A percentile compares a stretch with the other conserved stretches of the same genome.
Evolutionary conservation across 2,797 vertebrate species (phyloP).

Genomic region (Phoxinus dragarum): DNA sequence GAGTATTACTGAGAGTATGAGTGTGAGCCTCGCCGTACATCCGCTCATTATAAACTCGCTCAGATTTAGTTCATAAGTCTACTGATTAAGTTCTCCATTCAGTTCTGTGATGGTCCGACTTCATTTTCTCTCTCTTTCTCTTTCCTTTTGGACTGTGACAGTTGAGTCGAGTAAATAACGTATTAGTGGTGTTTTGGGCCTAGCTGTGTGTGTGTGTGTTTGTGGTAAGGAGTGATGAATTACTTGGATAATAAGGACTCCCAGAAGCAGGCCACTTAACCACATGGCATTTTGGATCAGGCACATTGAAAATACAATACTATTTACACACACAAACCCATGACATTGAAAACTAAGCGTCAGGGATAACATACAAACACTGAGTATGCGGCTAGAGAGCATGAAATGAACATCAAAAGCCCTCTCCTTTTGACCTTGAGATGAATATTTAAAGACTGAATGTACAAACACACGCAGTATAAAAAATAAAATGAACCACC

Average conservation of each 20-base stretch:
- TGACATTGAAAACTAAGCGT: constrained; percentile 22
- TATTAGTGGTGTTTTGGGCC: constrained; percentile 53
- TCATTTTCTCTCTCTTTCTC: constrained; percentile 36
- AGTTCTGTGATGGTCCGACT: not conserved
- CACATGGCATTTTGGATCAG: constrained; percentile 68
- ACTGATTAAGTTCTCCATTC: constrained; percentile 24
- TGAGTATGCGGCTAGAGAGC: constrained; percentile 63
- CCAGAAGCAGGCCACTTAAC: constrained; percentile 80
- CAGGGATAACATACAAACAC: constrained; percentile 7
- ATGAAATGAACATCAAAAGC: constrained; percentile 79
- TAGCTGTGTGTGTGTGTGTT: constrained; percentile 55
- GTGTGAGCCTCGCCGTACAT: not conserved
- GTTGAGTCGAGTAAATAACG: constrained; percentile 40
- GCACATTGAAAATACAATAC: constrained; percentile 61
- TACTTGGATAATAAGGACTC: constrained; percentile 86
- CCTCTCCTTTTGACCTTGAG: constrained; percentile 80
- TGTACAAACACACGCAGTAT: constrained; percentile 47
- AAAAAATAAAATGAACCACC: constrained; percentile 54
- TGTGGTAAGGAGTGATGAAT: constrained; percentile 82
- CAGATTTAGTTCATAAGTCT: constrained; percentile 24
- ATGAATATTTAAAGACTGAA: constrained; percentile 81
- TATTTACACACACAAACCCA: constrained; percentile 27
- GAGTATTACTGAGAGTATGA: not conserved
- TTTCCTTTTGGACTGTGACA: constrained; percentile 33
- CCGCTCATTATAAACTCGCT: constrained; percentile 31